Evolutionary conservation across 2,797 vertebrate genomes (phyloP), one percentile per base, ranked within the genome.

Genomic region (Galaxias olidus): DNA sequence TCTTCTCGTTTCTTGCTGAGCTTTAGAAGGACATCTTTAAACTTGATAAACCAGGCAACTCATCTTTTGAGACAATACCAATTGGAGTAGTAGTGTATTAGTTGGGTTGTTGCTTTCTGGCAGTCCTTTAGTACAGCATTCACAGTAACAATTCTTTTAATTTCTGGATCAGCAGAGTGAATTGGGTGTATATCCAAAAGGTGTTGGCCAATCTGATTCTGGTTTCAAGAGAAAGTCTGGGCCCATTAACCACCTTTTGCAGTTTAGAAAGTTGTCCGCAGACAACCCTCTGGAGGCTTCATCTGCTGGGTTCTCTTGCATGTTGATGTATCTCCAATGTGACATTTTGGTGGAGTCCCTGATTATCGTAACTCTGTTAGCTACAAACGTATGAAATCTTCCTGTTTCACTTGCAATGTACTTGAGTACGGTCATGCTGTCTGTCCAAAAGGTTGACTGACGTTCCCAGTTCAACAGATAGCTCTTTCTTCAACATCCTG

Each of bases 161-260:
- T 56, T 51, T 73, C 65, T 14, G 65, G 65, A 47, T 67, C 65
- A 58, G 54, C 54, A 14, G 14, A 9, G 1, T 44, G 8, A 48
- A 68, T 51, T 4, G 48, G 4, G 0, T 14, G 11, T n/a, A 10
- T 14, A 4, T n/a, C 19, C 6, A 46, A 9, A 1, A 10, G 17
- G 14, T 11, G 14, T 10, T 47, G 49, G 60, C 47, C 71, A 68
- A 13, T 68, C 56, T 4, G 9, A 11, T 30, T 61, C 30, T 50
- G 63, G n/a, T 47, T 44, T 12, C 15, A 7, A 20, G 10, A 74
- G 46, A 9, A 73, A 68, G 1, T 63, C 43, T 15, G 65, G 61
- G 15, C 71, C 65, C 10, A 51, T 18, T 14, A 64, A 20, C 61
- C 49, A 69, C 45, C 12, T 69, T 45, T 51, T 10, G 43, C 10